Evolutionary conservation across 2,113 vertebrate species (phyloP).

Genomic region (Silurus glanis): DNA sequence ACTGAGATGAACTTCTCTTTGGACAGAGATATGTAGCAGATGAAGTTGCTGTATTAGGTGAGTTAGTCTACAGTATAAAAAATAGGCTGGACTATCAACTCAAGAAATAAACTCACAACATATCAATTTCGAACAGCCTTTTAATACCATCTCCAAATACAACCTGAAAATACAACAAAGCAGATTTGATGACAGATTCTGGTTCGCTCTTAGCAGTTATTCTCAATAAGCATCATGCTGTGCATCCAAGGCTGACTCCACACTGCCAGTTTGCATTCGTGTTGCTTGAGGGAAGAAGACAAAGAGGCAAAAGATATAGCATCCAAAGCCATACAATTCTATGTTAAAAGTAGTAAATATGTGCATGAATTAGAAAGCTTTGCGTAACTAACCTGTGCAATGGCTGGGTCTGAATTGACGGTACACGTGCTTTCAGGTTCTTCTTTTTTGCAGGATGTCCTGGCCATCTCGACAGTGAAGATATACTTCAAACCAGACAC

Average conservation of each 20-base stretch:
- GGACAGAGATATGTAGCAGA: neutral
- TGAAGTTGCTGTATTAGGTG: neutral
- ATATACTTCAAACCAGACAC: conserved; percentile 63
- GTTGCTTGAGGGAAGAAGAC: conserved; percentile 47
- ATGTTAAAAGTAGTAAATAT: neutral
- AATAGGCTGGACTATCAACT: neutral
- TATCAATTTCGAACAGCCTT: neutral
- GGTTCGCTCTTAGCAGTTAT: conserved; percentile 47
- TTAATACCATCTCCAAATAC: neutral
- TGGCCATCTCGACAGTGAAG: conserved; percentile 63
- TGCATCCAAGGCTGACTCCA: conserved; percentile 60
- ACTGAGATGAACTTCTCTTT: neutral
- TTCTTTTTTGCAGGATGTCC: conserved; percentile 62
- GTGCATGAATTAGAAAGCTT: neutral
- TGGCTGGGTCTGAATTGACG: fast-evolving
- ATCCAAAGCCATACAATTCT: neutral
- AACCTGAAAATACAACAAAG: neutral
- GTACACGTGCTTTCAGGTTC: conserved; percentile 3
- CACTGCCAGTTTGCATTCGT: conserved; percentile 65
- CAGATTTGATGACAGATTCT: neutral
- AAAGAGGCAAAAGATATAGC: neutral
- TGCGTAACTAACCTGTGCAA: conserved; percentile 48
- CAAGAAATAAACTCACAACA: neutral
- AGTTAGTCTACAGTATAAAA: neutral
- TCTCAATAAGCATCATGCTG: fast-evolving